Evolutionary conservation across 64 coral and sea anemone species (phyloP), one percentile per base, ranked within the genome.

Genomic region (Actinia tenebrosa): DNA sequence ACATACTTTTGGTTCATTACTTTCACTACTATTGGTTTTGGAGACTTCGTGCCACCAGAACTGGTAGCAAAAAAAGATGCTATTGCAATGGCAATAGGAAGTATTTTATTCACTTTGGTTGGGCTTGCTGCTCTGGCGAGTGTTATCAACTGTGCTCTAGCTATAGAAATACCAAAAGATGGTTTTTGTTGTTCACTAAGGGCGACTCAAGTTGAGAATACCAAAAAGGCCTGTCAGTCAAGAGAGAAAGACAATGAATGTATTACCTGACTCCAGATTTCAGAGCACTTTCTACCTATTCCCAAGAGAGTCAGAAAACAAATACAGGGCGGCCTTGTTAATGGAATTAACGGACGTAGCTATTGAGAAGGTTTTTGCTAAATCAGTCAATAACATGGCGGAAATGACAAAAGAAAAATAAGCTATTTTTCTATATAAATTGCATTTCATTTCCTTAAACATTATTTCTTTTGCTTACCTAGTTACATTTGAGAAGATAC

Each of bases 21-120:
- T 43, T 84, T 84, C 22, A 26, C 82, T 30, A 84, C 82, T 11
- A 84, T 84, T 42, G 82, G 82, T 60, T 84, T 84, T 84, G 82
- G 82, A 23, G 82, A 84, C 82, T 84, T 59, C 47, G 11, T 84
- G 4, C 1, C 50, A 84, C 7, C 47, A 13, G 23, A 79, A 45
- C 2, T 4, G 16, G 15, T 79, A 17, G 3, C 10, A 17, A 79
- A 37, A 27, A 45, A 2, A 3, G 4, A 4, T 42, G n/a, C 1
- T 23, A 5, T 5, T 23, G 19, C 0, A 20, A 0, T 66, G 19
- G 1, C 19, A 23, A 23, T 9, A 23, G 63, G 3, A 5, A 3
- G 5, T 13, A 6, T 84, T 11, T 14, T 84, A 15, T 84, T 46
- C 82, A 84, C 44, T 16, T 9, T 84, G 10, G 3, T 84, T 56